These are phyloP conservation scores for Sitta europaea DNA, from an alignment of 2,113 vertebrate species.

Conservation along the genomic window DNA sequence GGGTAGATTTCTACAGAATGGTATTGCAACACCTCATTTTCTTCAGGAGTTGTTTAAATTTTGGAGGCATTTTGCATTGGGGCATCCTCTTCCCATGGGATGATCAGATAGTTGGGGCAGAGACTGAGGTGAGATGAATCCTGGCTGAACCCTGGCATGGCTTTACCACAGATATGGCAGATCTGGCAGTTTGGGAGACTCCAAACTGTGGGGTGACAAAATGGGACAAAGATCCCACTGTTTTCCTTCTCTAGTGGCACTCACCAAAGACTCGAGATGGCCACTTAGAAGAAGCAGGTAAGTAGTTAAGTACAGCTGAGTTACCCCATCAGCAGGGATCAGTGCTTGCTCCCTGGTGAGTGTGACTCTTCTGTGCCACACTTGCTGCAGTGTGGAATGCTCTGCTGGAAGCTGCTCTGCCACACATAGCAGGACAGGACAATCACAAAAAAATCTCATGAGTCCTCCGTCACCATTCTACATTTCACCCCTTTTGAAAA, in stretches of 20 bases:
- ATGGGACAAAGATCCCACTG: not conserved
- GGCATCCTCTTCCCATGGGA: not conserved
- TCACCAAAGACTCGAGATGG: not conserved
- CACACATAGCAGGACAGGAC: rapidly evolving
- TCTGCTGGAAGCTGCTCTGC: not conserved
- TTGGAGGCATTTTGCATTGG: not conserved
- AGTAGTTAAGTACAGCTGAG: not conserved
- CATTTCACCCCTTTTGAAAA: not conserved
- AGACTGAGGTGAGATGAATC: not conserved
- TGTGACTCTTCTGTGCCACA: not conserved
- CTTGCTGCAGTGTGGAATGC: not conserved
- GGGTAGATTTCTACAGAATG: not conserved
- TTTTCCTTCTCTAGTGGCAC: not conserved
- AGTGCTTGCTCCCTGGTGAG: not conserved
- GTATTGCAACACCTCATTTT: rapidly evolving
- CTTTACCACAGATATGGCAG: not conserved
- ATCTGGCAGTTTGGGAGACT: not conserved
- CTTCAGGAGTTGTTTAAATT: not conserved
- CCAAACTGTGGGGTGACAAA: too few species aligned
- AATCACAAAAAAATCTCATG: not conserved
- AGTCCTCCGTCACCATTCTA: not conserved
- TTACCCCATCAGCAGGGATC: not conserved
- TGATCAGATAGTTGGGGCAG: not conserved
- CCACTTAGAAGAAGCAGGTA: not conserved
- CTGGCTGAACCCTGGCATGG: not conserved